Conservation (phyloP, 2,113 vertebrate species). For the Cavia porcellus region DNA sequence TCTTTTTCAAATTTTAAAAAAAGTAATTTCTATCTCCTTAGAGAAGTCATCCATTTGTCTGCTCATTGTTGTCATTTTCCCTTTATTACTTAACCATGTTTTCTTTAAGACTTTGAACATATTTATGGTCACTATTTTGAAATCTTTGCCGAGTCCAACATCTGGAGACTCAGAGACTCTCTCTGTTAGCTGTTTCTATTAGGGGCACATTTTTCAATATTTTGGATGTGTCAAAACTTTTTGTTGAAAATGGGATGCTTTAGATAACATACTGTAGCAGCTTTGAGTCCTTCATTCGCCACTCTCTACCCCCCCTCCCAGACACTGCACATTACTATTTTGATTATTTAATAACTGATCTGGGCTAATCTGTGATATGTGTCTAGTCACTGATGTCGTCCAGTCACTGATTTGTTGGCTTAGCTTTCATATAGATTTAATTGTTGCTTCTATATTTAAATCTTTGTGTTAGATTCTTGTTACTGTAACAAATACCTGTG, state of each 20-base stretch:
- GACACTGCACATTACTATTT: not conserved
- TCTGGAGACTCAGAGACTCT: not conserved
- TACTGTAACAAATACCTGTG: not conserved
- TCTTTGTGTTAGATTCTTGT: not conserved
- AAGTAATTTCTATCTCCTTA: not conserved
- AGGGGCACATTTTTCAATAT: not conserved
- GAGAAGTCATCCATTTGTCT: not conserved
- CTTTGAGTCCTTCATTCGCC: not conserved
- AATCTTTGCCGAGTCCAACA: not conserved
- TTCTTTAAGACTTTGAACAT: not conserved
- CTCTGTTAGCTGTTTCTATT: not conserved
- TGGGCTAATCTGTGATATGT: not conserved
- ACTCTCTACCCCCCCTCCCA: too few species aligned
- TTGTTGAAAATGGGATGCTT: conserved; percentile 2
- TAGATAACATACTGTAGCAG: not conserved
- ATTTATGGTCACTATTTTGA: conserved; percentile 1
- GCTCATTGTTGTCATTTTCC: not conserved
- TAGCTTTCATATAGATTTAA: not conserved
- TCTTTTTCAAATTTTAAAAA: not conserved
- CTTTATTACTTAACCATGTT: not conserved
- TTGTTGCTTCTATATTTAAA: not conserved
- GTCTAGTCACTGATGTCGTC: not conserved
- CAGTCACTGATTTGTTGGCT: not conserved
- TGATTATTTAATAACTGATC: not conserved
- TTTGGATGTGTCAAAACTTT: not conserved